Evolutionary conservation across 1,140 invertebrate species (phyloP), one percentile per base, ranked within the genome.

Genomic region (Copidosoma floridanum): DNA sequence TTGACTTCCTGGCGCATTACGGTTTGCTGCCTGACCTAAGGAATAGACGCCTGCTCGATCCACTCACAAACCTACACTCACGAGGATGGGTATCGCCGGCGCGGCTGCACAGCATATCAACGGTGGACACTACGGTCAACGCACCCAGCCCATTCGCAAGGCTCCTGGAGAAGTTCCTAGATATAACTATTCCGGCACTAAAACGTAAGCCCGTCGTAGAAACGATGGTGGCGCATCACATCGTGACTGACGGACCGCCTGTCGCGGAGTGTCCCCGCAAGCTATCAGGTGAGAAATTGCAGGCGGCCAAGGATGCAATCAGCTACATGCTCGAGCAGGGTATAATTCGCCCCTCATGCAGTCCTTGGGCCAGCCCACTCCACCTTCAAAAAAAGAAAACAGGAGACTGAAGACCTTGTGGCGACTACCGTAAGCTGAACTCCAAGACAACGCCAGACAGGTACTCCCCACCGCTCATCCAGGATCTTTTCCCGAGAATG

Each of bases 1-100:
- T 74, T 1, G 78, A 82, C 64, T 78, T 82, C 37, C 58, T 82
- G 8, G 23, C 35, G 0, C 46, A 74, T 54, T 73, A n/a, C n/a
- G n/a, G n/a, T n/a, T n/a, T n/a, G n/a, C n/a, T n/a, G n/a, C n/a
- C n/a, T n/a, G n/a, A n/a, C 66, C 61, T 60, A 66, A 2, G 47
- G 80, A n/a, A 16, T 75, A 2, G 66, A 76, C 0, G 75, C 14
- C 14, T 37, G 32, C 7, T 37, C 14, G 32, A 37, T 37, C 7
- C 32, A 14, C 32, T 37, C 32, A 7, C n/a, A n/a, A n/a, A n/a
- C n/a, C n/a, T n/a, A n/a, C n/a, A n/a, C n/a, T n/a, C n/a, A n/a
- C n/a, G n/a, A 10, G 32, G 8, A 10, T 37, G 8, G 8, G 14
- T 37, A 14, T 8, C 14, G 32, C 14, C 14, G 7, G 7, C 32